Conservation (phyloP, 2,797 vertebrate genomes). For the Protosalanx chinensis region DNA sequence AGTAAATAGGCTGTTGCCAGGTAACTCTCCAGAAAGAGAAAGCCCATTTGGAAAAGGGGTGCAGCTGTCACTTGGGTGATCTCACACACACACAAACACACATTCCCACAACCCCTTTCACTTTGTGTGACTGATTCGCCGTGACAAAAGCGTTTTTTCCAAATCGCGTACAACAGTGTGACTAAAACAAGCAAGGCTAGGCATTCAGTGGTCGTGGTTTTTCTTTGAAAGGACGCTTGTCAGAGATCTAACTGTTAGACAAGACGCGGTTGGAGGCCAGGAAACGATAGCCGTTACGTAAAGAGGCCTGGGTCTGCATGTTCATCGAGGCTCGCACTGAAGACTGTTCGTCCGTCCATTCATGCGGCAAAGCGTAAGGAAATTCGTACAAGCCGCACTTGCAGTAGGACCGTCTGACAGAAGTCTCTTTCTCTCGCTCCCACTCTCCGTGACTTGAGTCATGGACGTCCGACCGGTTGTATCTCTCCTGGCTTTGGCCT, state of each 20-base stretch:
- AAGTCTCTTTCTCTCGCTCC: slow-evolving; percentile 17
- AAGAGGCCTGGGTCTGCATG: slow-evolving; percentile 32
- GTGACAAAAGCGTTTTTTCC: neutral
- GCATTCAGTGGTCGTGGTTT: no score
- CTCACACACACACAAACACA: slow-evolving; percentile 1
- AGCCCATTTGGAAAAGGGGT: neutral
- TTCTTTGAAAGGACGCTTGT: neutral
- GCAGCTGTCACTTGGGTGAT: neutral
- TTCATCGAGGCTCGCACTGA: slow-evolving; percentile 28
- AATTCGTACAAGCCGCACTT: slow-evolving; percentile 13
- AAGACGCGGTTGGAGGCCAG: neutral
- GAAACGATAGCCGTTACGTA: neutral
- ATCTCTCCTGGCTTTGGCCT: slow-evolving; percentile 46
- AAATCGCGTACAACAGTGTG: neutral
- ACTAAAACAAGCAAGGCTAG: neutral
- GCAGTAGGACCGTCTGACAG: slow-evolving; percentile 42
- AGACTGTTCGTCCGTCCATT: neutral
- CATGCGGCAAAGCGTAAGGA: neutral
- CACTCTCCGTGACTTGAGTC: neutral
- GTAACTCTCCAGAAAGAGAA: slow-evolving; percentile 2
- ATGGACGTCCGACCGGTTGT: slow-evolving; percentile 50
- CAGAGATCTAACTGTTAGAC: neutral
- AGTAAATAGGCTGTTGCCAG: slow-evolving; percentile 1
- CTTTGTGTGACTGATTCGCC: neutral
- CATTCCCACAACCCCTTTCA: neutral